phyloP scores from a whole-genome alignment of 2,797 vertebrate species.

The Sebastes oblongus region DNA sequence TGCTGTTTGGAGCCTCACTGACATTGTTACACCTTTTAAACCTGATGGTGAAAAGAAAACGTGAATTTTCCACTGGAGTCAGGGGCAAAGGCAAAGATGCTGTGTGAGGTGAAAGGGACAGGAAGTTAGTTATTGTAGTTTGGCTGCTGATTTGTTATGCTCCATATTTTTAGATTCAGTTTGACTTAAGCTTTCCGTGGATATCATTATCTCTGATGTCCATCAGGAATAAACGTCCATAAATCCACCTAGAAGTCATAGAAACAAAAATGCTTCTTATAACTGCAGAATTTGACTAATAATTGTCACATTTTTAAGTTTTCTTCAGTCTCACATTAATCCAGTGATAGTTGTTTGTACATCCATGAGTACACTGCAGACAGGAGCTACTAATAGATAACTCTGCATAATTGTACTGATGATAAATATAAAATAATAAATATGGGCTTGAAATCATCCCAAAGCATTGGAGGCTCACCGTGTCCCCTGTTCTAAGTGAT shows the following conservation, averaged over 20 bases:
- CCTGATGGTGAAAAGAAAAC: too few species aligned
- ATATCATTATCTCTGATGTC: neutral
- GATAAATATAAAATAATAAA: neutral
- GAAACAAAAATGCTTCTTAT: neutral
- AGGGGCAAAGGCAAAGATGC: too few species aligned
- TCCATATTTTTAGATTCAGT: neutral
- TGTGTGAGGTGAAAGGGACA: too few species aligned
- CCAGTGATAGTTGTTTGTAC: neutral
- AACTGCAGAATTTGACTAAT: neutral
- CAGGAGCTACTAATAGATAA: neutral
- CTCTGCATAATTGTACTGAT: neutral
- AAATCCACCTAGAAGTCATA: neutral
- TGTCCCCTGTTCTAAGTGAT: neutral
- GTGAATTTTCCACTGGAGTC: too few species aligned
- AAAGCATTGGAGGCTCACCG: neutral
- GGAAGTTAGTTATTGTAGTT: too few species aligned
- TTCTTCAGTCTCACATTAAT: neutral
- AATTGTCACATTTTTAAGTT: neutral
- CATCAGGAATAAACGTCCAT: neutral
- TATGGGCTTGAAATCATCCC: neutral
- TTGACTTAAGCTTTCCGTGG: too few species aligned
- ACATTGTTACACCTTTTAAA: too few species aligned
- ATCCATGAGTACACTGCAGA: neutral
- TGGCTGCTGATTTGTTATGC: neutral
- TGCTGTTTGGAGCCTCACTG: too few species aligned